phyloP scores from a whole-genome alignment of 2,113 vertebrate species.

The Mustelus asterias region DNA sequence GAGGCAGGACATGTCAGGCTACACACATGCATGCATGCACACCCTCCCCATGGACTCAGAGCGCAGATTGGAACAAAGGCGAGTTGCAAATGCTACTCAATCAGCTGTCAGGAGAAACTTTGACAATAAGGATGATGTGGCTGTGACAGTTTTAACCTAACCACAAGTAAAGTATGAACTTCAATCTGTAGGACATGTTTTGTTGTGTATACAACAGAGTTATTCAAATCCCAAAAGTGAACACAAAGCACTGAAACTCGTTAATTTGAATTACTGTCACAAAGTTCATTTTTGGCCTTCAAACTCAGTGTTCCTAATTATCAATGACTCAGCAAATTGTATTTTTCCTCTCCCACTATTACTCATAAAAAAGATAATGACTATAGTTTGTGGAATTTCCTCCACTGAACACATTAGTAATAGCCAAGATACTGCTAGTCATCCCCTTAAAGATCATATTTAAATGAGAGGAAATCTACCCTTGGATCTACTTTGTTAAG shows the following conservation, averaged over 20 bases:
- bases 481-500: neutral
- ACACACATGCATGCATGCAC: no score
- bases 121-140: neutral
- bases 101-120: neutral
- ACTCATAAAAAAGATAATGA: neutral
- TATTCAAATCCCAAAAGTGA: neutral
- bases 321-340: constrained; percentile 8
- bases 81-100: neutral
- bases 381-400: constrained; percentile 22
- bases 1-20: neutral
- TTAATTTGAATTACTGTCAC: neutral
- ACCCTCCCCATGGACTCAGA: neutral
- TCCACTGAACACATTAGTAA: neutral
- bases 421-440: neutral
- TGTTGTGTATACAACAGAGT: neutral
- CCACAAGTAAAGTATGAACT: neutral
- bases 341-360: neutral
- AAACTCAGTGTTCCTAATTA: neutral
- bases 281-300: constrained; percentile 4
- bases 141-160: neutral
- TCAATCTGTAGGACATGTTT: neutral
- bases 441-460: neutral
- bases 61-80: neutral
- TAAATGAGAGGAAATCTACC: neutral
- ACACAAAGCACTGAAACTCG: neutral